Conservation (phyloP, 2,113 vertebrate species). For the Phrynosoma platyrhinos region DNA sequence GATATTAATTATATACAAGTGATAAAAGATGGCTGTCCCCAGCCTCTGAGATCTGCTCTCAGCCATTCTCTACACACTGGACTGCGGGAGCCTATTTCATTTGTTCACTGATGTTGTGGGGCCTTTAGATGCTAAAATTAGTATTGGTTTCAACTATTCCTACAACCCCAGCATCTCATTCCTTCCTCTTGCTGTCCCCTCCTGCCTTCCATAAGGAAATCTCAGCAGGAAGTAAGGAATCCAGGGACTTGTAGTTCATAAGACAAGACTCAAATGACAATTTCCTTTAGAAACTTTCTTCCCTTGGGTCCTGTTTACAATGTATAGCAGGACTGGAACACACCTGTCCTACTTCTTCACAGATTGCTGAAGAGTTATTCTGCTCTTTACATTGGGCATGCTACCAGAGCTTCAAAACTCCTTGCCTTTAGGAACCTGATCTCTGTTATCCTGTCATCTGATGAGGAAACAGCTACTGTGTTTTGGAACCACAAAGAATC, state of each 20-base stretch:
- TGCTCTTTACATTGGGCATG: not conserved
- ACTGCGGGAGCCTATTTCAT: too few species aligned
- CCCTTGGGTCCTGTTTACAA: not conserved
- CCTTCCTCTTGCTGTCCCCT: not conserved
- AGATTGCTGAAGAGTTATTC: not conserved
- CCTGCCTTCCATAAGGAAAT: not conserved
- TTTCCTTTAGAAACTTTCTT: not conserved
- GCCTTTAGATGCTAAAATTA: not conserved
- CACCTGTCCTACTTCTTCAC: constrained; percentile 14
- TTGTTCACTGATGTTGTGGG: not conserved
- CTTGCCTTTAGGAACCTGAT: constrained; percentile 21
- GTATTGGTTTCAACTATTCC: not conserved
- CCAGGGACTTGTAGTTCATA: not conserved
- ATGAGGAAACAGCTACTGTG: constrained; percentile 27
- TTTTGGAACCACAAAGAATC: constrained; percentile 5
- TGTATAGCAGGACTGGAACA: not conserved
- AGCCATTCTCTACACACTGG: too few species aligned
- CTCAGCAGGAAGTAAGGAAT: not conserved
- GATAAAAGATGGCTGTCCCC: not conserved
- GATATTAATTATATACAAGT: too few species aligned
- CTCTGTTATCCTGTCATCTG: constrained; percentile 42
- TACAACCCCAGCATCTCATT: not conserved
- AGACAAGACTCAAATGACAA: not conserved
- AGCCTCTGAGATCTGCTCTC: not conserved
- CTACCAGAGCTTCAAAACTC: constrained; percentile 17